Percentiles rank a stretch among this genome's conserved stretches.
phyloP scores from a whole-genome alignment of 2,797 vertebrate species.

The Todus mexicanus region DNA sequence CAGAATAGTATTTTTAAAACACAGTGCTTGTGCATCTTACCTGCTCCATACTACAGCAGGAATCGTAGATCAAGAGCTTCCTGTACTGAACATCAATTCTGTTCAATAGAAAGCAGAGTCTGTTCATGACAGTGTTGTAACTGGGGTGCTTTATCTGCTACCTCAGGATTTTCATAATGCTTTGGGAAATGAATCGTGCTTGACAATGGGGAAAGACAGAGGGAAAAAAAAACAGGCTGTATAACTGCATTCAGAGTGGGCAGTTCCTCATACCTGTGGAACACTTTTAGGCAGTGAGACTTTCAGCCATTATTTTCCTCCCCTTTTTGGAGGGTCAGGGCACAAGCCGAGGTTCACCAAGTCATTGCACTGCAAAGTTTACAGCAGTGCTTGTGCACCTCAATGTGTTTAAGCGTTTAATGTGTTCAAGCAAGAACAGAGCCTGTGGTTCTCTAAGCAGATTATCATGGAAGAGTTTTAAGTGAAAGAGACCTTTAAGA shows the following conservation, averaged over 20 bases:
- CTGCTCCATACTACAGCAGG: fast-evolving
- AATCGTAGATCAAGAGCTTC: neutral
- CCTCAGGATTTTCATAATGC: neutral
- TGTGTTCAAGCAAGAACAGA: neutral
- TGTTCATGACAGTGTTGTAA: neutral
- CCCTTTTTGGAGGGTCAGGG: neutral
- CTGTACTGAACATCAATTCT: neutral
- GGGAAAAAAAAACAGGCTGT: neutral
- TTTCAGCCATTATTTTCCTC: neutral
- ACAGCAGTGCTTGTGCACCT: fast-evolving
- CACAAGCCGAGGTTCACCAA: neutral
- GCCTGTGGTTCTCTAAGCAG: neutral
- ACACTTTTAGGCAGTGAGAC: neutral
- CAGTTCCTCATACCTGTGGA: neutral
- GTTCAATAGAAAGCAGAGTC: neutral
- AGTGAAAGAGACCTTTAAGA: neutral
- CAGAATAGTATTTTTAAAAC: neutral
- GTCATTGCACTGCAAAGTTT: neutral
- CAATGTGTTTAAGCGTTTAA: neutral
- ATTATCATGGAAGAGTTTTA: neutral
- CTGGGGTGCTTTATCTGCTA: neutral
- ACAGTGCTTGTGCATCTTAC: neutral
- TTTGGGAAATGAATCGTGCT: neutral
- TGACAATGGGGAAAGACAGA: neutral
- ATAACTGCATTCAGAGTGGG: neutral